Evolutionary conservation across 2,888 invertebrate genomes (phyloP).

Genomic region (Aricia artaxerxes): DNA sequence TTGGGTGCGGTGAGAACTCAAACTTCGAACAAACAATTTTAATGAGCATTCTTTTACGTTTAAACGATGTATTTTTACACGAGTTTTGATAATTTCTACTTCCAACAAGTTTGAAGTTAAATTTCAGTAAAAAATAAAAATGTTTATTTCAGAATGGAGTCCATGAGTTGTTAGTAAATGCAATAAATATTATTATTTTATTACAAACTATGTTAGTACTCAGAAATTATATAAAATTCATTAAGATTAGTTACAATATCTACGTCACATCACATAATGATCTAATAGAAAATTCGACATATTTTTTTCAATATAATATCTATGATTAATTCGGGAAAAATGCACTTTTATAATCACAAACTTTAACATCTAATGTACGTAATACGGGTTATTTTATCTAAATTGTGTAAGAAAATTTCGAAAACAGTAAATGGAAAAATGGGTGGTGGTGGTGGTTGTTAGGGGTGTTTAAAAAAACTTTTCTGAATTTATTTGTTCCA

Average conservation of each 20-base stretch:
- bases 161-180: too few species aligned
- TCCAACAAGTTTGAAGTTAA: background rate
- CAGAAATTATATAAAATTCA: too few species aligned
- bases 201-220: too few species aligned
- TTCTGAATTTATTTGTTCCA: too few species aligned
- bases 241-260: too few species aligned
- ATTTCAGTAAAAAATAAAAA: background rate
- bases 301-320: background rate
- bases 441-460: too few species aligned
- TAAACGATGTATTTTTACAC: slow-evolving; percentile 14
- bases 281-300: background rate
- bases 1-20: slow-evolving; percentile 11
- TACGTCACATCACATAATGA: too few species aligned
- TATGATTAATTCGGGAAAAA: background rate
- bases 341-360: background rate
- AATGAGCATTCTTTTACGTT: slow-evolving; percentile 21
- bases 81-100: slow-evolving; percentile 10
- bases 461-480: too few species aligned
- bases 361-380: background rate
- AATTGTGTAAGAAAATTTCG: background rate
- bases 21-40: background rate
- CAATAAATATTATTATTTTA: too few species aligned
- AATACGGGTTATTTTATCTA: background rate
- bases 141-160: too few species aligned
- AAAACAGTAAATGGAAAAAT: too few species aligned